These are phyloP conservation scores for Pandemis corylana DNA, from an alignment of 2,888 invertebrate species.

Conservation along the genomic window DNA sequence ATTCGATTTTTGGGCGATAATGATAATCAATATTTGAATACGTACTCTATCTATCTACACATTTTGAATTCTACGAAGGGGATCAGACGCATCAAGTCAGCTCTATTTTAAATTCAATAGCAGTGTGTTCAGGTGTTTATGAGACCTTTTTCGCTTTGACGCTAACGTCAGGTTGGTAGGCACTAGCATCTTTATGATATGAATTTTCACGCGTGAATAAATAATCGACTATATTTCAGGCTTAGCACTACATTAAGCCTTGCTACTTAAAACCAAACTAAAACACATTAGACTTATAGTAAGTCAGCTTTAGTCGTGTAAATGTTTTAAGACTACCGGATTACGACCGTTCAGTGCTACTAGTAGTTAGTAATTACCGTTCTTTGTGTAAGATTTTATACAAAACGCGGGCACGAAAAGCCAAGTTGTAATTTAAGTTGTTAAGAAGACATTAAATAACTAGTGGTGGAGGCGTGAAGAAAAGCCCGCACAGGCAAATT, in stretches of 20 bases:
- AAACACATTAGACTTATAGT: constrained; percentile 8
- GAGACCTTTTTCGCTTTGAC: neutral
- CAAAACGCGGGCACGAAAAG: constrained; percentile 45
- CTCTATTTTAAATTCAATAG: neutral
- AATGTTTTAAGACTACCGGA: constrained; percentile 4
- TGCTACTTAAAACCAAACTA: constrained; percentile 6
- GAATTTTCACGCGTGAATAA: neutral
- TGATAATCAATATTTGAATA: neutral
- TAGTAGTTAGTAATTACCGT: constrained; percentile 34
- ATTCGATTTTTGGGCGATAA: constrained; percentile 7
- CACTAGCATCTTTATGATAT: no score
- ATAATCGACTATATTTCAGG: neutral
- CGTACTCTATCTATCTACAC: neutral
- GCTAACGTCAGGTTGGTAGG: neutral
- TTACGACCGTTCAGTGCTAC: constrained; percentile 13
- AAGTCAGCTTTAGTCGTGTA: constrained; percentile 13
- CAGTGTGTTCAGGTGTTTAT: neutral
- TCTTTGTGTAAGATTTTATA: constrained; percentile 41
- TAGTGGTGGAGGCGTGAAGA: constrained; percentile 18
- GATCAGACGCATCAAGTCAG: neutral
- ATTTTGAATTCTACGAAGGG: neutral
- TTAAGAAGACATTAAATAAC: constrained; percentile 34
- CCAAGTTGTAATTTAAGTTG: constrained; percentile 46
- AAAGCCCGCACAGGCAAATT: constrained; percentile 18
- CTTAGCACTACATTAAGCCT: neutral